A percentile compares a stretch with the other conserved stretches of the same genome.
phyloP scores from a whole-genome alignment of 2,888 invertebrate genomes.

The Plebejus melissa region DNA sequence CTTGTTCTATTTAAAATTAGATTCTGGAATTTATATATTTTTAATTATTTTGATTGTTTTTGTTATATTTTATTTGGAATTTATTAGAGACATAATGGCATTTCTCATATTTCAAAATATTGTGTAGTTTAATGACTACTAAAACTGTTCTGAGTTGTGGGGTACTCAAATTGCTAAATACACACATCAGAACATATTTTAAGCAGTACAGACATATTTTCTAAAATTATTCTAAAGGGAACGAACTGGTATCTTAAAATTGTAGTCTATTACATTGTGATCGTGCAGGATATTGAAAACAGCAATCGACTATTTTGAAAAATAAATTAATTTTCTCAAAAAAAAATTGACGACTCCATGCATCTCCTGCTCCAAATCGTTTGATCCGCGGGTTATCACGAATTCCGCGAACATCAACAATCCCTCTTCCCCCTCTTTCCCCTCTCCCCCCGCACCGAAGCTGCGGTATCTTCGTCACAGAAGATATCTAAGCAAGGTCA shows the following conservation, averaged over 20 bases:
- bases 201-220: no score
- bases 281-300: no score
- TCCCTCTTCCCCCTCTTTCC: background rate
- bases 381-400: background rate
- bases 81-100: background rate
- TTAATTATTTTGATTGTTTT: no score
- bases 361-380: background rate
- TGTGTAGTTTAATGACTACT: background rate
- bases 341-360: background rate
- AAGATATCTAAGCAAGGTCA: background rate
- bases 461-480: background rate
- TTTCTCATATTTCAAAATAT: background rate
- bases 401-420: background rate
- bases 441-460: background rate
- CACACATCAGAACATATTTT: no score
- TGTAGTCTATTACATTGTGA: no score
- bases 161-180: no score
- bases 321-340: background rate
- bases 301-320: background rate
- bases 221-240: no score
- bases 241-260: no score
- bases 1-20: no score
- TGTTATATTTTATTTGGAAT: no score
- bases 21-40: no score
- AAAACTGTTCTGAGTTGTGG: background rate